A percentile compares a stretch with the other conserved stretches of the same genome.
Conservation (phyloP, 2,888 invertebrate genomes). For the Tenthredo scrophulariae region DNA sequence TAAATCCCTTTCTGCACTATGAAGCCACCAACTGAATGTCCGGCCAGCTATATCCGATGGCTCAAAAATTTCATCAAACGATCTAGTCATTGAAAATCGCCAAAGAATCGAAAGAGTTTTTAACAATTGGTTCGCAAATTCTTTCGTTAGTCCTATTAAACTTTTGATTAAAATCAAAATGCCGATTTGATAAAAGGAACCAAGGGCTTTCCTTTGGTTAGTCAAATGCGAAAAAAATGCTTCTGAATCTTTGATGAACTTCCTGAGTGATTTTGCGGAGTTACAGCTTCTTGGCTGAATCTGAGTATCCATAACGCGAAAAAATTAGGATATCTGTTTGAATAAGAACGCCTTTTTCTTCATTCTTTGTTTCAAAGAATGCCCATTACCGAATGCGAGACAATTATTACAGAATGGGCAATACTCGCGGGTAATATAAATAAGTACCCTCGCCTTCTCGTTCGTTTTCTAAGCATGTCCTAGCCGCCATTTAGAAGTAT, state of each 20-base stretch:
- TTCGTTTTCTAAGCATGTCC: constrained; percentile 41
- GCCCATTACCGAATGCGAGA: background rate
- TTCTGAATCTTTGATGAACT: background rate
- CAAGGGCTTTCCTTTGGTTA: background rate
- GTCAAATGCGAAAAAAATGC: background rate
- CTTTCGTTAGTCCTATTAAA: background rate
- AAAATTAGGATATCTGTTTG: background rate
- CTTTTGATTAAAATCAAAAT: background rate
- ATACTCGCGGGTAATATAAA: constrained; percentile 24
- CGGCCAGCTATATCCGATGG: background rate
- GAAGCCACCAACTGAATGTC: background rate
- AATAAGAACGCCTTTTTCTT: background rate
- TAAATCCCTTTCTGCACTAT: constrained; percentile 11
- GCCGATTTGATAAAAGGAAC: background rate
- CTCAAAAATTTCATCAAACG: background rate
- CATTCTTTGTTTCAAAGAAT: background rate
- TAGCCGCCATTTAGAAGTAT: constrained; percentile 47
- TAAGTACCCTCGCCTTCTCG: background rate
- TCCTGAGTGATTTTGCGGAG: background rate
- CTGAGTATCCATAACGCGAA: background rate
- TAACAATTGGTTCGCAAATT: background rate
- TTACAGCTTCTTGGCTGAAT: background rate
- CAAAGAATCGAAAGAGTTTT: background rate
- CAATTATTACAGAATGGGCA: constrained; percentile 7
- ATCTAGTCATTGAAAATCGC: background rate